Conservation (phyloP, 2,113 vertebrate genomes). For the Cervus canadensis region DNA sequence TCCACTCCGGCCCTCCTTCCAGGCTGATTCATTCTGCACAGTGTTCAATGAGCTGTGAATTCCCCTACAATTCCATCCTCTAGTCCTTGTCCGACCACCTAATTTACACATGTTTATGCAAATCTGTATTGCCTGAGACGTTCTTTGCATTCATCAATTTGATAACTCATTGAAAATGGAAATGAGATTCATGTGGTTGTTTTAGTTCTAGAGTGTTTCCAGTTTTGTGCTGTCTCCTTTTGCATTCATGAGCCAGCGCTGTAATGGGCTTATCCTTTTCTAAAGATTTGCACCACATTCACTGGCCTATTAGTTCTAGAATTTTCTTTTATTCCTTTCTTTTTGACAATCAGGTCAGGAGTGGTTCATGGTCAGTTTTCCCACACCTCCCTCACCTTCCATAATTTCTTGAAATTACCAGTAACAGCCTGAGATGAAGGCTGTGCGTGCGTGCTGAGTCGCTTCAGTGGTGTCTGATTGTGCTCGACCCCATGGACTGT, state of each 20-base stretch:
- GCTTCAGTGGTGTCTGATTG: background rate
- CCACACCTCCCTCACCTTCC: background rate
- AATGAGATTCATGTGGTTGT: background rate
- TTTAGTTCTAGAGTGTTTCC: background rate
- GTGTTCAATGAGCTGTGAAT: background rate
- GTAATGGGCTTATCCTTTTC: background rate
- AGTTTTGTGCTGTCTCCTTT: background rate
- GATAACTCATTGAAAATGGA: background rate
- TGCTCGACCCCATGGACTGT: background rate
- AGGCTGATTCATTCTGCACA: accelerated
- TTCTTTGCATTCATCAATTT: background rate
- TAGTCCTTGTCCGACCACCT: background rate
- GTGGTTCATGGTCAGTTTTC: background rate
- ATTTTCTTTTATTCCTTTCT: background rate
- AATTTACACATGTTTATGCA: background rate
- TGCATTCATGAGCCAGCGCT: accelerated
- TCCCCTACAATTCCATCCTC: background rate
- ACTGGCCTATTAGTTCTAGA: background rate
- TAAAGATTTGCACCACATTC: background rate
- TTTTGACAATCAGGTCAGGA: background rate
- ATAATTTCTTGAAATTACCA: background rate
- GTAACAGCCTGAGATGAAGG: background rate
- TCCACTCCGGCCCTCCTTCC: background rate
- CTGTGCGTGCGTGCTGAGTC: accelerated
- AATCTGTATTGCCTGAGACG: background rate